Evolutionary conservation across 30 jellyfish, hydroid and myxozoan species (phyloP).

Genomic region (Hydra vulgaris): DNA sequence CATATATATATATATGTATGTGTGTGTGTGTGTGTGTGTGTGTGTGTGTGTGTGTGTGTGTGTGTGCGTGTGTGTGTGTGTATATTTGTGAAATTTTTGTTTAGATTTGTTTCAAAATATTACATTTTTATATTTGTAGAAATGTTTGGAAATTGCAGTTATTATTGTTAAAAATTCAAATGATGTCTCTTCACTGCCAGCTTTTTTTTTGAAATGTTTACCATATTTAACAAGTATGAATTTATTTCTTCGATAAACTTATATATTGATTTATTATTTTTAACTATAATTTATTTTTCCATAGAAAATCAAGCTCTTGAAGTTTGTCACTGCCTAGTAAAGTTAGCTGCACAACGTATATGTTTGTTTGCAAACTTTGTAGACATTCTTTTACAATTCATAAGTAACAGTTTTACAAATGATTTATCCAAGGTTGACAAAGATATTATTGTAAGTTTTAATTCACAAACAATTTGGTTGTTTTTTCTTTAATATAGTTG

Average conservation of each 20-base stretch:
- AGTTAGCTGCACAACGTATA: conserved; percentile 23
- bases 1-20: no score
- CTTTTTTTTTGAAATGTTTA: not conserved
- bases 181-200: not conserved
- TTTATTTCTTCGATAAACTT: no score
- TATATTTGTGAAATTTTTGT: no score
- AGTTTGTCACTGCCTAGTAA: conserved; percentile 49
- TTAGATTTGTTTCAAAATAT: not conserved
- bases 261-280: not conserved
- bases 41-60: no score
- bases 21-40: no score
- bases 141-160: conserved; percentile 6
- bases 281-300: not conserved
- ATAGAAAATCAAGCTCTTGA: conserved; percentile 42
- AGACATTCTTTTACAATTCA: conserved; percentile 18
- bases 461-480: no score
- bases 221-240: not conserved
- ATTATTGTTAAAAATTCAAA: not conserved
- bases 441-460: conserved; percentile 29
- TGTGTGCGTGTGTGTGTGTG: no score
- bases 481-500: no score
- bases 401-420: conserved; percentile 25
- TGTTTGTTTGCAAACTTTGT: conserved; percentile 29
- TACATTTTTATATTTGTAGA: not conserved
- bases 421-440: conserved; percentile 32